Base-by-base conservation (phyloP, 2,113 vertebrate species). In the Glaucomys volans region DNA sequence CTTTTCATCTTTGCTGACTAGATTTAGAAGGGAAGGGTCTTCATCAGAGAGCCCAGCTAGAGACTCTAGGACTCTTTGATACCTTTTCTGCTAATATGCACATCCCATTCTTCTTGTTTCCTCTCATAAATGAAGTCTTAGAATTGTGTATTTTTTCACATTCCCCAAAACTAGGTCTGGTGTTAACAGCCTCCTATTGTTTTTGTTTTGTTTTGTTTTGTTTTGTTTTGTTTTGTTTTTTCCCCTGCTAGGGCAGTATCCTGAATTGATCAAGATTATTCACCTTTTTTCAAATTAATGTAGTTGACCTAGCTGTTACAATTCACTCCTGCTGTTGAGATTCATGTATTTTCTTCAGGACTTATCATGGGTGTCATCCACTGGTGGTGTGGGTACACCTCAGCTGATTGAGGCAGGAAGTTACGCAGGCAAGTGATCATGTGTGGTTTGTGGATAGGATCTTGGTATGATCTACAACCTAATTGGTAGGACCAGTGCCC, bases 361-460 rank as follows among this genome's bases (percentile, higher is more conserved):
- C 2, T 22, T 47, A 11, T 2, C 0, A 28, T 1, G 24, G 35
- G 14, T 54, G 26, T 28, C 17, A 42, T 3, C 17, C 26, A 20
- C 8, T 42, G 37, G 40, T 32, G 37, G 30, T 44, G 17, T 1
- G 37, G 28, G 12, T 5, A 67, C 30, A 35, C 8, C 30, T 62
- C 30, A 47, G 18, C 12, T 42, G 17, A 7, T 44, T 35, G 40
- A 17, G 4, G 40, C 28, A 14, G 81, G 14, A 37, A 17, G 22
- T 32, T 57, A 50, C 40, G 6, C 40, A 64, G 52, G 7, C 54
- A 64, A 26, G 8, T 42, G 28, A 59, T 40, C 37, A 5, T 22
- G 5, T 12, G 17, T 13, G 30, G 4, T 66, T 26, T 8, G 37
- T 18, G 35, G 32, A 47, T 17, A 16, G 35, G 13, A 32, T 24